phyloP scores from a whole-genome alignment of 2,888 invertebrate genomes.

The Sphinx pinastri region DNA sequence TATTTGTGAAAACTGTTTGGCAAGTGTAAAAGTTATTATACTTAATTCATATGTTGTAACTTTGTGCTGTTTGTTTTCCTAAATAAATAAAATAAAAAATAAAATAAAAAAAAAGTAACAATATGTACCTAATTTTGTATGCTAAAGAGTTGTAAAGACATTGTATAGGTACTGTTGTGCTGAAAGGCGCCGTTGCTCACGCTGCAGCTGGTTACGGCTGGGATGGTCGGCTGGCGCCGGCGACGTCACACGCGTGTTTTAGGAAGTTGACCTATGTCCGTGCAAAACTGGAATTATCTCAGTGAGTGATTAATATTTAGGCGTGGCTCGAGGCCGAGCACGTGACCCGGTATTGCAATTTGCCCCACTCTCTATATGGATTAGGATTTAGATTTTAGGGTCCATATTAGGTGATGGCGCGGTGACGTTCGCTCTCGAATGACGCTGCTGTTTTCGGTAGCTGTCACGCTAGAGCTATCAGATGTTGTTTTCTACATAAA shows the following conservation, averaged over 20 bases:
- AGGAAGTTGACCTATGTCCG: constrained; percentile 11
- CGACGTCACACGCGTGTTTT: neutral
- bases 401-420: neutral
- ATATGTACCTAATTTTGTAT: too few relatives aligned
- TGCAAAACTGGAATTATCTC: neutral
- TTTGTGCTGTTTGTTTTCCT: too few relatives aligned
- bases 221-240: neutral
- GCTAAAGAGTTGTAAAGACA: too few relatives aligned
- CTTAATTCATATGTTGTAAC: too few relatives aligned
- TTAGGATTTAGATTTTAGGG: too few relatives aligned
- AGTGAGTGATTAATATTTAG: constrained; percentile 12
- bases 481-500: neutral
- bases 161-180: too few relatives aligned
- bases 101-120: too few relatives aligned
- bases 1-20: too few relatives aligned
- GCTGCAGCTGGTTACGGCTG: neutral
- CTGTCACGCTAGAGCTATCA: neutral
- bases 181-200: neutral
- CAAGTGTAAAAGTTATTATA: too few relatives aligned
- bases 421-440: neutral
- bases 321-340: constrained; percentile 1
- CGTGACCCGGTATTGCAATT: neutral
- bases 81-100: too few relatives aligned
- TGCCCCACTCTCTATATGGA: neutral
- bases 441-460: neutral